Evolutionary conservation across 1,140 invertebrate genomes (phyloP).

Genomic region (Neodiprion fabricii): DNA sequence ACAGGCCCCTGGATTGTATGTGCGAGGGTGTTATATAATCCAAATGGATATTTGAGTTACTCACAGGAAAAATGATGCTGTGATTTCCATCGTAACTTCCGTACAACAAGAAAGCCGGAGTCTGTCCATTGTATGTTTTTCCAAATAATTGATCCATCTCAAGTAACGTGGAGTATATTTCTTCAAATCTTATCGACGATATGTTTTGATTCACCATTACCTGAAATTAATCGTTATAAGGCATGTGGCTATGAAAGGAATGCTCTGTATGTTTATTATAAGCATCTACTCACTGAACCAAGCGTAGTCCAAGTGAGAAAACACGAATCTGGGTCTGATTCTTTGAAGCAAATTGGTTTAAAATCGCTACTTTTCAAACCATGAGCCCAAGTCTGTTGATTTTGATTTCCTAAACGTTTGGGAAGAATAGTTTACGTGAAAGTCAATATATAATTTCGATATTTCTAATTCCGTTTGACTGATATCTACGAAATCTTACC

Average conservation of each 20-base stretch:
- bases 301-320: slow-evolving; percentile 75
- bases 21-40: slow-evolving; percentile 26
- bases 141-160: slow-evolving; percentile 75
- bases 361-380: slow-evolving; percentile 42
- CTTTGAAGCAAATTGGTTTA: slow-evolving; percentile 62
- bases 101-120: slow-evolving; percentile 70
- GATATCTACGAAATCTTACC: slow-evolving; percentile 52
- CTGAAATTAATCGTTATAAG: slow-evolving; percentile 44
- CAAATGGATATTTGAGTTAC: slow-evolving; percentile 26
- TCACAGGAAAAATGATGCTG: slow-evolving; percentile 72
- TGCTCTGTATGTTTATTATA: slow-evolving; percentile 16
- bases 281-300: slow-evolving; percentile 51
- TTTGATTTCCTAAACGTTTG: slow-evolving; percentile 24
- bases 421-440: slow-evolving; percentile 31
- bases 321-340: slow-evolving; percentile 62
- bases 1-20: slow-evolving; percentile 34
- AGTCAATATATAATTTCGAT: slow-evolving; percentile 19
- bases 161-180: slow-evolving; percentile 70
- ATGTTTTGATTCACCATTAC: slow-evolving; percentile 66
- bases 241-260: background rate
- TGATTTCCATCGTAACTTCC: slow-evolving; percentile 67
- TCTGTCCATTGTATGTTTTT: slow-evolving; percentile 64
- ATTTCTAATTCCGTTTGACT: slow-evolving; percentile 11
- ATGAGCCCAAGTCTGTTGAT: slow-evolving; percentile 1
- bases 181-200: slow-evolving; percentile 63